Base-by-base conservation (phyloP, 2,797 vertebrate genomes). In the Acanthurus lineatus region DNA sequence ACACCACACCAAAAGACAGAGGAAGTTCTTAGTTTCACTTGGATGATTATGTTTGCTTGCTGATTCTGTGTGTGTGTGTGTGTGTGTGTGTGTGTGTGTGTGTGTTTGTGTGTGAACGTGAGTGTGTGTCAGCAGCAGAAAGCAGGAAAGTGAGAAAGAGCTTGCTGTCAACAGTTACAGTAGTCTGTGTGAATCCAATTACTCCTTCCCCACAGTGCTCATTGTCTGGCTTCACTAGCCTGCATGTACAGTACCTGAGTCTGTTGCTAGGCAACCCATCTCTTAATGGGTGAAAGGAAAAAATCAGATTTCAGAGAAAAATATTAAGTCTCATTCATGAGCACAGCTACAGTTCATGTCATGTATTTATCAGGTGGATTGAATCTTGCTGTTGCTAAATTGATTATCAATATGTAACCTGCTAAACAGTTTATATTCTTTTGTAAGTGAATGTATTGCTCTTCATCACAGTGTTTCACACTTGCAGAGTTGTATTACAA, bases 231-330 rank as follows among this genome's bases (percentile, higher is more conserved):
- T 88, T 71, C 76, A 62, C 56, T 51, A 59, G 69, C 76, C 80
- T 72, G n/a, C 72, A 19, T 84, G 72, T 89, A 89, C 86, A 88
- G 87, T 91, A 92, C 84, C 89, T 89, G 89, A 86, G 76, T 59
- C 87, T 89, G 94, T 95, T 94, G 93, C 94, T 81, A 91, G 87
- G 93, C 92, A 94, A 94, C 92, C 51, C 16, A 53, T 66, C 76
- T 82, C 76, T 79, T 87, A 89, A 85, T 85, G 74, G 63, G 48
- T 38, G 25, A 25, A 28, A 28, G 25, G 22, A 28, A 28, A 16
- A 70, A 86, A 73, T 76, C 77, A 0, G 67, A 86, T 87, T 86
- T 90, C 70, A 69, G 76, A 83, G 49, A 57, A 45, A 69, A 73
- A 54, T 57, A 58, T 63, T 72, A 68, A 25, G 48, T 16, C 44